These are phyloP conservation scores for Oreochromis tanganicae DNA, from an alignment of 2,113 vertebrate genomes.

Conservation along the genomic window DNA sequence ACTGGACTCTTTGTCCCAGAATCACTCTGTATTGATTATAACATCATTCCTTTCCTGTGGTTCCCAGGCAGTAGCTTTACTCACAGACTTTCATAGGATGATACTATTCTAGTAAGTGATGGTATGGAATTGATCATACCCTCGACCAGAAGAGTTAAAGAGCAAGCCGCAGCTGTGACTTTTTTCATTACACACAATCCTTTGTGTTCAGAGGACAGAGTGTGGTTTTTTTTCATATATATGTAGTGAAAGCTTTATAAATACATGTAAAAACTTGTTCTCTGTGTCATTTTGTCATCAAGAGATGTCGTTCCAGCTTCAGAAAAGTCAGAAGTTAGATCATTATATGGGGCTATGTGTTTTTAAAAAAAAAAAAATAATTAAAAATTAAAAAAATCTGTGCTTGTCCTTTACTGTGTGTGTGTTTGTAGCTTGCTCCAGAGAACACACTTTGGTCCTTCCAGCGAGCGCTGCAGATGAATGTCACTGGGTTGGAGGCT, in stretches of 20 bases:
- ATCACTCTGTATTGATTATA: constrained; percentile 48
- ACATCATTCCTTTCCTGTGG: not conserved
- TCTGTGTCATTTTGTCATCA: not conserved
- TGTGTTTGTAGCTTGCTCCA: constrained; percentile 81
- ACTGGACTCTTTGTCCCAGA: constrained; percentile 44
- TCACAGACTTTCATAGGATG: not conserved
- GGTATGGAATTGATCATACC: constrained; percentile 12
- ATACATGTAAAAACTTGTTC: not conserved
- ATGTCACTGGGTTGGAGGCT: constrained; percentile 82
- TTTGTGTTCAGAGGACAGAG: not conserved
- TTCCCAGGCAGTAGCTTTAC: not conserved
- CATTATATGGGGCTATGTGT: not conserved
- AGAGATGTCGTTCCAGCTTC: not conserved
- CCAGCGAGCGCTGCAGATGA: constrained; percentile 86
- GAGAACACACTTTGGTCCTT: constrained; percentile 96
- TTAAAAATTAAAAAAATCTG: not conserved
- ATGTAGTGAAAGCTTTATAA: not conserved
- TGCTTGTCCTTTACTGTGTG: not conserved
- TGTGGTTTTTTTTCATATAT: not conserved
- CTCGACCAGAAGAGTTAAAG: not conserved
- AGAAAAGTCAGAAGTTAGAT: not conserved
- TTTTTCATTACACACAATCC: not conserved
- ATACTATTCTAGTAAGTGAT: not conserved
- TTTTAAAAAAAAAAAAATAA: not conserved
- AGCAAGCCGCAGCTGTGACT: not conserved